These are phyloP conservation scores for Zaprionus taronus DNA, from an alignment of 1,140 invertebrate genomes.

Conservation along the genomic window DNA sequence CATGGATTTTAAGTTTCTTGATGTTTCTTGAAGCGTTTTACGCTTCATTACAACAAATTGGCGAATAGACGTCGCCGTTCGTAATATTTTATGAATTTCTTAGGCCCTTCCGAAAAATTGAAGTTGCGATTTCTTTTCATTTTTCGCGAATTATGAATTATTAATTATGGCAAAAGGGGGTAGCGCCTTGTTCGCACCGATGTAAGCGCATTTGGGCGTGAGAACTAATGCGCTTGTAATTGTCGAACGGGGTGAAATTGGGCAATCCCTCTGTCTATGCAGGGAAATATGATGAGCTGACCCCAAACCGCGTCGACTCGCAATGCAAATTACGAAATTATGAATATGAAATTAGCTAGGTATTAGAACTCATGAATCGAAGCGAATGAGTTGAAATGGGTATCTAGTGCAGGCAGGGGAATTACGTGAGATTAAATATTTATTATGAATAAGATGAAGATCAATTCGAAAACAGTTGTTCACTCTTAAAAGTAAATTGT, in stretches of 20 bases:
- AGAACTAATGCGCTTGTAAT: conserved; percentile 77
- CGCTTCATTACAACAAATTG: conserved; percentile 70
- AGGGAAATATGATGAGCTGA: conserved; percentile 17
- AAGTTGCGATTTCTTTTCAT: conserved; percentile 41
- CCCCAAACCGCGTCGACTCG: conserved; percentile 41
- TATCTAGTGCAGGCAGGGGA: conserved; percentile 4
- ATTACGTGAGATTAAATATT: background rate
- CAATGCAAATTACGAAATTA: conserved; percentile 71
- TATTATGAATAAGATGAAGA: background rate
- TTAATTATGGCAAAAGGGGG: conserved; percentile 63
- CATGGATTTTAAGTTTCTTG: conserved; percentile 64
- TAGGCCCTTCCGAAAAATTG: conserved; percentile 23
- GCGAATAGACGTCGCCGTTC: conserved; percentile 29
- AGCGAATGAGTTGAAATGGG: conserved; percentile 40
- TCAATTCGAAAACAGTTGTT: background rate
- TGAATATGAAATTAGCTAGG: conserved; percentile 67
- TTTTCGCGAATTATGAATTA: conserved; percentile 67
- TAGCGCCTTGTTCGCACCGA: background rate
- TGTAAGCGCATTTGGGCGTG: conserved; percentile 70
- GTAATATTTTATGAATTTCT: conserved; percentile 54
- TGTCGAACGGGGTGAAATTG: conserved; percentile 40
- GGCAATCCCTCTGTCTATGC: background rate
- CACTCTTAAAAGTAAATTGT: background rate
- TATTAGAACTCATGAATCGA: conserved; percentile 20
- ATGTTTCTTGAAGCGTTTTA: conserved; percentile 62